Conservation (phyloP, 2,797 vertebrate species). For the Hephaestus fuliginosus region DNA sequence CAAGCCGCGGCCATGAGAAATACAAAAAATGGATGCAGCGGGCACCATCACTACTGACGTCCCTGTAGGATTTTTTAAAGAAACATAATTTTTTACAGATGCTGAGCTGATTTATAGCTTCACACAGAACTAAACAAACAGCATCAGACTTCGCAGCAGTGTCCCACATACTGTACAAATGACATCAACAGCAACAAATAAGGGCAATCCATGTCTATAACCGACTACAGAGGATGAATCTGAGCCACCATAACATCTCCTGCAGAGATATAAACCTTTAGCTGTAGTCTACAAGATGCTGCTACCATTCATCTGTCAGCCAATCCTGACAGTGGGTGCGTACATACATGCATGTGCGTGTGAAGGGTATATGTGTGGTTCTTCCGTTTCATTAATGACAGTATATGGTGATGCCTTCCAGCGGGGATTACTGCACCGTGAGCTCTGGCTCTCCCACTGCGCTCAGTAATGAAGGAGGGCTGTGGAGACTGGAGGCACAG, state of each 20-base stretch:
- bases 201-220: constrained; percentile 28
- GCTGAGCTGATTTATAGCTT: not conserved
- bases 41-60: not conserved
- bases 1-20: too few relatives aligned
- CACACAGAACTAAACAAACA: constrained; percentile 18
- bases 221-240: constrained; percentile 48
- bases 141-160: constrained; percentile 27
- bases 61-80: not conserved
- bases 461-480: constrained; percentile 75
- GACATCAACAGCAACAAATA: constrained; percentile 50
- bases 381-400: constrained; percentile 71
- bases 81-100: not conserved
- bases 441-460: constrained; percentile 62
- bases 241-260: constrained; percentile 45
- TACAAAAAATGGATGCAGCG: not conserved
- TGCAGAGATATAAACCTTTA: constrained; percentile 54
- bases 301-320: constrained; percentile 27
- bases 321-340: constrained; percentile 15
- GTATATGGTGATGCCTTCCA: constrained; percentile 69
- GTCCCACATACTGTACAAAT: constrained; percentile 1
- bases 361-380: constrained; percentile 3
- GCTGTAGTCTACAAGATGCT: constrained; percentile 44
- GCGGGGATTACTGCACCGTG: constrained; percentile 72
- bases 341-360: constrained; percentile 10
- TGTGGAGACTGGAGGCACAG: constrained; percentile 50